phyloP scores from a whole-genome alignment of 1,140 invertebrate genomes.

The Trigoniulus corallinus region DNA sequence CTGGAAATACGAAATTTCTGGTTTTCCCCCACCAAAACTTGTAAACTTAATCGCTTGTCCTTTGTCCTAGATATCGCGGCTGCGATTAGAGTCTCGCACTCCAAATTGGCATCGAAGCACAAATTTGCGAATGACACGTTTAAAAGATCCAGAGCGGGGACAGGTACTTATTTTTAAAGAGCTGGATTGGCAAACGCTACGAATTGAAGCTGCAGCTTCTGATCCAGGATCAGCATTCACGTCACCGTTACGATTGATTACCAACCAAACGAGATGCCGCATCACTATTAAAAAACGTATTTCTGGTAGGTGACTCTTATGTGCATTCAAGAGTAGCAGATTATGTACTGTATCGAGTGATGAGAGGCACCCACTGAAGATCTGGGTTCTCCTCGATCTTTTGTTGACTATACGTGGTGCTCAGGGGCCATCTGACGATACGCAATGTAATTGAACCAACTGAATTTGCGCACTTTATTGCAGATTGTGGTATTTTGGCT shows the following conservation, averaged over 20 bases:
- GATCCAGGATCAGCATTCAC: constrained; percentile 46
- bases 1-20: too few relatives aligned
- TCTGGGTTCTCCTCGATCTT: neutral
- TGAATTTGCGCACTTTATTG: constrained; percentile 19
- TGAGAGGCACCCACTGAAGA: constrained; percentile 1
- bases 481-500: constrained; percentile 84
- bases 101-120: constrained; percentile 61
- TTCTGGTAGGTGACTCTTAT: too few relatives aligned
- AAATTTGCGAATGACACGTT: constrained; percentile 68
- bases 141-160: constrained; percentile 72
- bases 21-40: neutral
- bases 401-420: neutral
- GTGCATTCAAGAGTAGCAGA: too few relatives aligned
- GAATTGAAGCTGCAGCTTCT: constrained; percentile 79
- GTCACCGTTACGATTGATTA: constrained; percentile 78
- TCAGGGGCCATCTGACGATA: constrained; percentile 10
- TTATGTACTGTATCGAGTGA: too few relatives aligned
- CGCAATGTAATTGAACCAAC: neutral
- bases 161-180: constrained; percentile 95
- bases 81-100: constrained; percentile 79
- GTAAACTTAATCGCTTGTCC: constrained; percentile 2
- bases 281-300: constrained; percentile 92
- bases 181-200: constrained; percentile 87
- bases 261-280: constrained; percentile 85
- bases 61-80: constrained; percentile 57